Conservation (phyloP, 1,140 invertebrate genomes). For the Scaptomyza montana region DNA sequence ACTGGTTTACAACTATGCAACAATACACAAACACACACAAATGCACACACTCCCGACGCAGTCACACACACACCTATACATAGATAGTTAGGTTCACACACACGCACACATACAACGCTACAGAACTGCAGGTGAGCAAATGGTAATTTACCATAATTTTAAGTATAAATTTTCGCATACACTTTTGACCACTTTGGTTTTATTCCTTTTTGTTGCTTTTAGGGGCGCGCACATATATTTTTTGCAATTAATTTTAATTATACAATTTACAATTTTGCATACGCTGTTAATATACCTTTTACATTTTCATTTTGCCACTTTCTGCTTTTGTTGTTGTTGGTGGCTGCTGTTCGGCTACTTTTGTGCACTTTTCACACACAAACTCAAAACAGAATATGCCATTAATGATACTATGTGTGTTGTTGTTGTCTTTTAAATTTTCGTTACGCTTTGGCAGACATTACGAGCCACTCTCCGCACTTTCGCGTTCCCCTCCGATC, state of each 20-base stretch:
- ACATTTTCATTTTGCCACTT: constrained; percentile 55
- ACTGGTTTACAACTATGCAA: constrained; percentile 81
- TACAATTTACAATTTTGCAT: constrained; percentile 23
- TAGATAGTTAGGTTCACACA: constrained; percentile 4
- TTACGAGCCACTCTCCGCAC: constrained; percentile 76
- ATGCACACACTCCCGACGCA: constrained; percentile 27
- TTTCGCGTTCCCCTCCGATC: constrained; percentile 52
- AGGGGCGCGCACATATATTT: constrained; percentile 7
- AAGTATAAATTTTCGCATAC: constrained; percentile 43
- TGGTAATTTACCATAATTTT: constrained; percentile 64
- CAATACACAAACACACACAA: constrained; percentile 41
- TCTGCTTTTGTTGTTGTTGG: constrained; percentile 20
- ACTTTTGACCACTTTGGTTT: constrained; percentile 12
- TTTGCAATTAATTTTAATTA: constrained; percentile 37
- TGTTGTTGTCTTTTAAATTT: constrained; percentile 64
- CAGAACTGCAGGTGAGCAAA: constrained; percentile 70
- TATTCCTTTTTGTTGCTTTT: constrained; percentile 1
- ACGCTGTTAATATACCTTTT: constrained; percentile 61
- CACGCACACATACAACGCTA: constrained; percentile 29
- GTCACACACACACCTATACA: constrained; percentile 29
- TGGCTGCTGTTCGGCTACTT: constrained; percentile 39
- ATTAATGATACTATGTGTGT: constrained; percentile 61
- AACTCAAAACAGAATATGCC: constrained; percentile 76
- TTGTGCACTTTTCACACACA: constrained; percentile 77
- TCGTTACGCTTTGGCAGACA: constrained; percentile 80